Conservation (phyloP, 2,888 invertebrate genomes). For the Habrosyne pyritoides region DNA sequence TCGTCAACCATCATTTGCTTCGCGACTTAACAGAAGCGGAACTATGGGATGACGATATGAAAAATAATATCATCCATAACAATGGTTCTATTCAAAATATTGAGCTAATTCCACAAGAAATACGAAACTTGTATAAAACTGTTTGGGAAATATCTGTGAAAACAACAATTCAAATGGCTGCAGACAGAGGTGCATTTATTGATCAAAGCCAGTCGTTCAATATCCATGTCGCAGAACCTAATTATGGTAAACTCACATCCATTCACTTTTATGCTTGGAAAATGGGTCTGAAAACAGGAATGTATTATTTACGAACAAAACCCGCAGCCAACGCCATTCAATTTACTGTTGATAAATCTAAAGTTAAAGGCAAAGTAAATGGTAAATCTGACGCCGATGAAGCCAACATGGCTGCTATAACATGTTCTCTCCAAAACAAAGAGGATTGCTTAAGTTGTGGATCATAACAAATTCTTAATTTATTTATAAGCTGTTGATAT, state of each 20-base stretch:
- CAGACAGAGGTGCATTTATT: constrained; percentile 98
- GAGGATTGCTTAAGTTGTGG: constrained; percentile 95
- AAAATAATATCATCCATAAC: constrained; percentile 94
- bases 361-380: constrained; percentile 50
- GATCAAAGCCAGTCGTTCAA: constrained; percentile 99
- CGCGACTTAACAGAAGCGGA: constrained; percentile 95
- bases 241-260: constrained; percentile 96
- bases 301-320: constrained; percentile 99
- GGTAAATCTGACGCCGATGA: constrained; percentile 61
- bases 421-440: constrained; percentile 93
- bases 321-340: constrained; percentile 98
- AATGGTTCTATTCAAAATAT: constrained; percentile 97
- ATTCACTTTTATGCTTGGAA: constrained; percentile 99
- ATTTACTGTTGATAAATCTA: constrained; percentile 96
- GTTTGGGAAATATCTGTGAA: constrained; percentile 99
- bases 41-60: constrained; percentile 98
- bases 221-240: constrained; percentile 97
- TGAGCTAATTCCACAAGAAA: constrained; percentile 91
- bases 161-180: constrained; percentile 97
- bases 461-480: constrained; percentile 78
- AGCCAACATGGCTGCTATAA: constrained; percentile 88
- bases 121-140: constrained; percentile 96
- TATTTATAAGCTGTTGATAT: background rate
- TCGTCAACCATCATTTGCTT: constrained; percentile 97
- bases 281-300: constrained; percentile 98